A percentile compares a stretch with the other conserved stretches of the same genome.
Evolutionary conservation across 2,113 vertebrate genomes (phyloP).

Genomic region (Caretta caretta): DNA sequence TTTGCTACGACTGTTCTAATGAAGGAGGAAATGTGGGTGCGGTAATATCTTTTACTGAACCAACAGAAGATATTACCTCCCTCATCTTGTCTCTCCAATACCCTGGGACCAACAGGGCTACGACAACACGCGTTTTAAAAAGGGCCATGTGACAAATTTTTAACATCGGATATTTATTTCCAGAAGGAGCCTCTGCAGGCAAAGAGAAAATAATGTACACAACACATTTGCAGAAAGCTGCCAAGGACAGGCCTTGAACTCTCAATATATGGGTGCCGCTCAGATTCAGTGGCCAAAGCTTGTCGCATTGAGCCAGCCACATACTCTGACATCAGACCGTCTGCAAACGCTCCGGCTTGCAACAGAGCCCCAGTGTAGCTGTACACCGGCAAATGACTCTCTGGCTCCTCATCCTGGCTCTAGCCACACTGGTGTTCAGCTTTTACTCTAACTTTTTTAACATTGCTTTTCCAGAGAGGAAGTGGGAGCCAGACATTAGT

Average conservation of each 20-base stretch:
- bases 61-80: too few relatives aligned
- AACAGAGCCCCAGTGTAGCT: not conserved
- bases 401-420: not conserved
- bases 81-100: too few relatives aligned
- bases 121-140: not conserved
- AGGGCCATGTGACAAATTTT: not conserved
- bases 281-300: rapidly evolving
- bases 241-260: rapidly evolving
- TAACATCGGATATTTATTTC: not conserved
- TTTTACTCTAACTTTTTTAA: not conserved
- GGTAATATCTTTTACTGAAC: too few relatives aligned
- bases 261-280: not conserved
- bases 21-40: not conserved
- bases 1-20: not conserved
- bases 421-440: rapidly evolving
- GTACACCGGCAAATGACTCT: rapidly evolving
- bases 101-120: too few relatives aligned
- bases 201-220: not conserved
- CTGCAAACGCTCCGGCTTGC: not conserved
- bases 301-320: not conserved
- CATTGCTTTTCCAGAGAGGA: too few relatives aligned
- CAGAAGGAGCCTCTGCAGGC: not conserved
- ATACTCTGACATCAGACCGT: not conserved
- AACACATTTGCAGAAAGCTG: rapidly evolving
- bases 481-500: not conserved